A percentile compares a stretch with the other conserved stretches of the same genome.
Conservation (phyloP, 2,888 invertebrate species). For the Norana najaformis region DNA sequence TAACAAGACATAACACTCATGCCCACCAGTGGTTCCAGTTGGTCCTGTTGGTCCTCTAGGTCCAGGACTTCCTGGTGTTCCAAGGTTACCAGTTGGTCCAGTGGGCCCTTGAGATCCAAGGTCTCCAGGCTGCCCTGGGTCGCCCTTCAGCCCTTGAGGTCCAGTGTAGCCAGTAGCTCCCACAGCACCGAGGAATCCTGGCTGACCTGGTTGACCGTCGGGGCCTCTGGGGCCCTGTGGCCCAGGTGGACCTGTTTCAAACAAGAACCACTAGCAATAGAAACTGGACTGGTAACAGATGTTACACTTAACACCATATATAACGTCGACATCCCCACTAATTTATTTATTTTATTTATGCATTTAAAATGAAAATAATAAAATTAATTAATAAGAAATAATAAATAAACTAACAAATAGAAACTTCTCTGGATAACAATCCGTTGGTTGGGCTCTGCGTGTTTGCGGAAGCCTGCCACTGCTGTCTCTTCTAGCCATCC, state of each 20-base stretch:
- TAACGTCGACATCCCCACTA: background rate
- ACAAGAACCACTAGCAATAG: background rate
- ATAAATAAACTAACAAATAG: too few species aligned
- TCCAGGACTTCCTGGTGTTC: slow-evolving; percentile 34
- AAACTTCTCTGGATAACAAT: too few species aligned
- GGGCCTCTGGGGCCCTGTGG: slow-evolving; percentile 31
- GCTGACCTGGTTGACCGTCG: slow-evolving; percentile 44
- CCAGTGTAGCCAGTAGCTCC: slow-evolving; percentile 44
- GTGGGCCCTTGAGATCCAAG: slow-evolving; percentile 29
- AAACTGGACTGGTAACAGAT: background rate
- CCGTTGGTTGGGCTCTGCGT: too few species aligned
- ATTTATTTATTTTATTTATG: background rate
- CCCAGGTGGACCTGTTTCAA: slow-evolving; percentile 27
- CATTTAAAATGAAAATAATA: too few species aligned
- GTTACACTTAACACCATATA: background rate
- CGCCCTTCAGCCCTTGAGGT: slow-evolving; percentile 27
- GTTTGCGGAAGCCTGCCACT: too few species aligned
- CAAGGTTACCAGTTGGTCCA: slow-evolving; percentile 34
- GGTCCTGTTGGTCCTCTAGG: slow-evolving; percentile 26
- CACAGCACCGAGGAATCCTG: slow-evolving; percentile 49
- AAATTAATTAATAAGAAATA: too few species aligned
- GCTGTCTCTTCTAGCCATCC: too few species aligned
- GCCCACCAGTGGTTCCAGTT: slow-evolving; percentile 29
- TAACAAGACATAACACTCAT: background rate
- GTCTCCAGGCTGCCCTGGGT: slow-evolving; percentile 32